These are phyloP conservation scores for Remorina albescens DNA, from an alignment of 2,797 vertebrate genomes.

Conservation along the genomic window DNA sequence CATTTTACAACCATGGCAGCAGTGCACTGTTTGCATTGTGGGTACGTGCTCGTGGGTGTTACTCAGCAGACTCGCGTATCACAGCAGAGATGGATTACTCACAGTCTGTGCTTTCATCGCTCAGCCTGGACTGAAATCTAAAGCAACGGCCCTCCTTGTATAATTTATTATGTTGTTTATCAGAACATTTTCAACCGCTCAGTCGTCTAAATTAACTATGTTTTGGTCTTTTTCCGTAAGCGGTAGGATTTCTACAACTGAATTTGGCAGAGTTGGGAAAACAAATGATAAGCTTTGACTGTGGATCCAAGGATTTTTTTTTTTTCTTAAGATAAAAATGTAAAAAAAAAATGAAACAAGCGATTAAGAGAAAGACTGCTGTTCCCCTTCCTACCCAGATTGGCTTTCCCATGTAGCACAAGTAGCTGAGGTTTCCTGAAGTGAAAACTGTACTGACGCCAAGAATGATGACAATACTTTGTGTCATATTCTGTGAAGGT, in stretches of 20 bases:
- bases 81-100: conserved; percentile 26
- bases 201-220: background rate
- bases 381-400: background rate
- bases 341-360: background rate
- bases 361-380: background rate
- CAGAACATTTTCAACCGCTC: background rate
- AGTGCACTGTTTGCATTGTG: conserved; percentile 36
- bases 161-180: background rate
- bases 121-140: background rate
- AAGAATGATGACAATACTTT: background rate
- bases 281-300: background rate
- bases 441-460: background rate
- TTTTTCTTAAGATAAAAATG: background rate
- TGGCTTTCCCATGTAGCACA: background rate
- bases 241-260: background rate
- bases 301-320: background rate
- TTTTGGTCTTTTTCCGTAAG: background rate
- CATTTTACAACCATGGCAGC: conserved; percentile 40
- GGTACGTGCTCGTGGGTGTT: conserved; percentile 16
- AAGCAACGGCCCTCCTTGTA: background rate
- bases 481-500: background rate
- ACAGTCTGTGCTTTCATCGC: background rate
- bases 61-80: conserved; percentile 31
- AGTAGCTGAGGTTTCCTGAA: background rate
- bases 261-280: background rate